Evolutionary conservation across 2,888 invertebrate genomes (phyloP), one percentile per base, ranked within the genome.

Genomic region (Trissonchulus latispiculum): DNA sequence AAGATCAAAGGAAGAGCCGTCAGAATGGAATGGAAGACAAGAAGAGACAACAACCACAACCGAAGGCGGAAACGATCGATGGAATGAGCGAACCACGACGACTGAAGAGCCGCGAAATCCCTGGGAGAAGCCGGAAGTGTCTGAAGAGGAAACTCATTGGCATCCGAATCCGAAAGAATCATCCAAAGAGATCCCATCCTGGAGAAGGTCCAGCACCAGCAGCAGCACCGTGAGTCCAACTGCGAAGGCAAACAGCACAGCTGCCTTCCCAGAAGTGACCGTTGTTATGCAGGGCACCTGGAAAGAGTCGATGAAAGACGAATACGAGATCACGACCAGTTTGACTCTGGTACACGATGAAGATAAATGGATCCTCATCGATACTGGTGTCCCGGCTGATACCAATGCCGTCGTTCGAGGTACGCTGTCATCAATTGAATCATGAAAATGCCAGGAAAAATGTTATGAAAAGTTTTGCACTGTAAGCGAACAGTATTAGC

Each of bases 361-460:
- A 61, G 59, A 70, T 33, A 71, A 73, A n/a, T 36, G 32, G 28
- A 37, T 73, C 8, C 29, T 73, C 2, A 59, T 73, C 18, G 73
- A 73, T 37, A 73, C 73, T 32, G 73, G 73, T n/a, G 18, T 73
- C 8, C 73, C 73, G 61, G 31, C 73, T 23, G 73, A 73, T 37
- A 71, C 72, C 29, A 71, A 71, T 68, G 29, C 33, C 15, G 23
- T 71, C 2, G 37, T 71, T 32, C 68, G 72, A 71, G 72, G 72
- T 71, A 68, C 64, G 8, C 8, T 15, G 48, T 48, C 23, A 48
- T 48, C 8, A 62, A 62, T n/a, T n/a, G n/a, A n/a, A n/a, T n/a
- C n/a, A n/a, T n/a, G n/a, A n/a, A n/a, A n/a, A n/a, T n/a, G n/a
- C n/a, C n/a, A n/a, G n/a, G n/a, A n/a, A n/a, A n/a, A n/a, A n/a